Conservation (phyloP, 2,113 vertebrate genomes). For the Desmodus rotundus region DNA sequence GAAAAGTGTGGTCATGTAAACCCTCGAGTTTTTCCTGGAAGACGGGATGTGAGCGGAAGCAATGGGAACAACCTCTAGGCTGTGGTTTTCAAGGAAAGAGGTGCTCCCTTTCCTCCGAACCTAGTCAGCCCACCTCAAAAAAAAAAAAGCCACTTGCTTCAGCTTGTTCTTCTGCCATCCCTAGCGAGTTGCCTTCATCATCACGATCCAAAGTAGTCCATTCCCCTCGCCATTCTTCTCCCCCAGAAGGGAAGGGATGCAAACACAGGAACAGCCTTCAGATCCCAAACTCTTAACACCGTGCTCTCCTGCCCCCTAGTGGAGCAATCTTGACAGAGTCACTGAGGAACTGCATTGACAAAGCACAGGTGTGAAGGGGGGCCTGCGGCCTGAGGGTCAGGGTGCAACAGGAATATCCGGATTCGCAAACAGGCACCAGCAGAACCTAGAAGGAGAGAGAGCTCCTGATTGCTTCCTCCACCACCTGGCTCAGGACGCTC, state of each 20-base stretch:
- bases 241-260: not conserved
- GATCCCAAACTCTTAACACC: not conserved
- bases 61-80: not conserved
- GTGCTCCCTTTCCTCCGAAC: not conserved
- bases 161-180: not conserved
- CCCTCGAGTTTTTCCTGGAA: not conserved
- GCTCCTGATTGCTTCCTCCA: not conserved
- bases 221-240: not conserved
- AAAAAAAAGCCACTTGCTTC: not conserved
- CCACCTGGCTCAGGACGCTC: not conserved
- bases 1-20: not conserved
- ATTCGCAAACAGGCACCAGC: no score
- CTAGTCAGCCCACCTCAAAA: not conserved
- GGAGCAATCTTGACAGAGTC: not conserved
- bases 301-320: not conserved
- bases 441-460: not conserved
- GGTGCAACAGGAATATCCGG: accelerated
- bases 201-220: not conserved
- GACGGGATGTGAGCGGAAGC: not conserved
- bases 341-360: accelerated
- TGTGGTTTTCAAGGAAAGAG: not conserved
- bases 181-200: no score
- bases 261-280: accelerated
- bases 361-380: accelerated
- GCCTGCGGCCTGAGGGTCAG: not conserved